Evolutionary conservation across 1,140 invertebrate species (phyloP), one percentile per base, ranked within the genome.

Genomic region (Drosophila eugracilis): DNA sequence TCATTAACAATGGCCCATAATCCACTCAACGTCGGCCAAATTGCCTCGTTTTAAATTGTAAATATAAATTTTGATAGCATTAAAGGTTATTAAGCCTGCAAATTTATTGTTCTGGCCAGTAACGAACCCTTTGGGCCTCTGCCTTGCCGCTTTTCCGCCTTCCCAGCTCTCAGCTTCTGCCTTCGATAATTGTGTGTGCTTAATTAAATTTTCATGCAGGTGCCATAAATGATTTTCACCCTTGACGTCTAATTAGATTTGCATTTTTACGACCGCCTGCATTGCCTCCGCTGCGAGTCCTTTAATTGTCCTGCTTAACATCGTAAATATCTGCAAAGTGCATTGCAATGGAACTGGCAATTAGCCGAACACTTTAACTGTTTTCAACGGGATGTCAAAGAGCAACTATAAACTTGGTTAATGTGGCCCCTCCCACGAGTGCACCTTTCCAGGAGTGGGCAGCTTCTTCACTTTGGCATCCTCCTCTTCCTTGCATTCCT

Each of bases 121-220:
- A 24, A 19, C 42, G 34, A 66, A 36, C 59, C 44, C 26, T 26
- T 66, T 66, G 34, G 24, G 19, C 24, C 36, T 37, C 57, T 12
- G 10, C 9, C 24, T 14, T 17, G 21, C 14, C 7, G 14, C 52
- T 5, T 67, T 32, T 32, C 9, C 30, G 30, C 30, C 30, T 10
- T 67, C 32, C 49, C 54, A 26, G 28, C 21, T 67, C 32, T 41
- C 54, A 26, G 28, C 21, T 42, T 26, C 12, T 22, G 10, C 41
- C 26, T 28, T 48, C 63, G 78, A 89, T 83, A 86, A 86, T 86
- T 86, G 83, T 65, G 77, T 78, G 83, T 66, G 74, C 83, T 86
- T 86, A 88, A 86, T 86, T 86, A 86, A 86, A 86, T 88, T 88
- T 88, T 86, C 70, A 88, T 86, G 84, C 83, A 86, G 83, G 74